These are phyloP conservation scores for Hirudinaria manillensis DNA, from an alignment of 2,888 invertebrate species.

Conservation along the genomic window DNA sequence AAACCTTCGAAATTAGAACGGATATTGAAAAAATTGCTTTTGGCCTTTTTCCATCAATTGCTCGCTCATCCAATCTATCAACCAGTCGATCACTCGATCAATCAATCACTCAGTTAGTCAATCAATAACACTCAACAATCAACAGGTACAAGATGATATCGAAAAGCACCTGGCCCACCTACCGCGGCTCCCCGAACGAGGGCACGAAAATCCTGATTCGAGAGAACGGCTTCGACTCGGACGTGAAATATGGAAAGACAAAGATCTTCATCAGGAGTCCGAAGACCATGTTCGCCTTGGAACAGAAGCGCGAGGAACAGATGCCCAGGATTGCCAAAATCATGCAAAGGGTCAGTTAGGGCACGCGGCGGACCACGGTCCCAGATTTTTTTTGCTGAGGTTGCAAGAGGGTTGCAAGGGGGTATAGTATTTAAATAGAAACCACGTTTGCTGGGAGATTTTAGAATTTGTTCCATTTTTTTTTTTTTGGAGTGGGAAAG, in stretches of 20 bases:
- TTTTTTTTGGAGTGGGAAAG: too few species aligned
- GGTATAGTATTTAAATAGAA: not conserved
- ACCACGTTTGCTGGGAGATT: not conserved
- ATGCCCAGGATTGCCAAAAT: conserved; percentile 85
- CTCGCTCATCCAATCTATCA: too few species aligned
- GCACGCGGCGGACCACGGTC: too few species aligned
- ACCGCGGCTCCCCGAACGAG: conserved; percentile 71
- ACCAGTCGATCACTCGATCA: too few species aligned
- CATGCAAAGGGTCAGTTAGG: conserved; percentile 73
- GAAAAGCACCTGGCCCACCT: conserved; percentile 93
- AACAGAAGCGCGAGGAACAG: conserved; percentile 75
- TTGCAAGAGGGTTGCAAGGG: not conserved
- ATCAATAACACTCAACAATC: not conserved
- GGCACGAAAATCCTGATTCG: conserved; percentile 68
- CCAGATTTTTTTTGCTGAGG: too few species aligned
- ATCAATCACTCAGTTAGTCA: too few species aligned
- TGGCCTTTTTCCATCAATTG: too few species aligned
- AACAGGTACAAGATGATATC: conserved; percentile 89
- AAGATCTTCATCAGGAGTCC: conserved; percentile 92
- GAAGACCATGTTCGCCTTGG: conserved; percentile 79
- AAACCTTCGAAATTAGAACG: too few species aligned
- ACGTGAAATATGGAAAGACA: conserved; percentile 88
- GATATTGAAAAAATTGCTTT: too few species aligned
- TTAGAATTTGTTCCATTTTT: too few species aligned
- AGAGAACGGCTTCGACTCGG: conserved; percentile 69